Conservation (phyloP, 2,113 vertebrate genomes). For the Cichladusa arquata region DNA sequence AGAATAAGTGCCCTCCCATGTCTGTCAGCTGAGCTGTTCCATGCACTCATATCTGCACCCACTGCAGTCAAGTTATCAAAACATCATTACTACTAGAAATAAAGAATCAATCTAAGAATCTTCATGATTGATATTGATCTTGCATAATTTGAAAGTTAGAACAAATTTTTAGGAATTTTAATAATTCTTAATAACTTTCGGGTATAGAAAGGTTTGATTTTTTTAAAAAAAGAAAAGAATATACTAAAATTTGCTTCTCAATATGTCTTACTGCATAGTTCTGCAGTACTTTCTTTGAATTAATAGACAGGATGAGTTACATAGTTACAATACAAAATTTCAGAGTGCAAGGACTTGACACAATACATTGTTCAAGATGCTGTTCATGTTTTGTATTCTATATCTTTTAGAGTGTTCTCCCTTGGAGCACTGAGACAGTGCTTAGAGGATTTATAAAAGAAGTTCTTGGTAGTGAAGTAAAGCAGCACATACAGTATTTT, state of each 20-base stretch:
- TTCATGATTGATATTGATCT: neutral
- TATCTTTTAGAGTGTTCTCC: neutral
- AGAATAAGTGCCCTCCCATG: neutral
- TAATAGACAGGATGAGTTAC: neutral
- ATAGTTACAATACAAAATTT: neutral
- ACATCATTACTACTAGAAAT: neutral
- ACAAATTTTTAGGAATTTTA: neutral
- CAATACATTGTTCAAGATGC: neutral
- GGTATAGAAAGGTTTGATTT: neutral
- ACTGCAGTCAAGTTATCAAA: neutral
- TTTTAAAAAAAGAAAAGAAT: neutral
- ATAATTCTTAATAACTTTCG: neutral
- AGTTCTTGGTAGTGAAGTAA: neutral
- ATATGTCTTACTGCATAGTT: neutral
- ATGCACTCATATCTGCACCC: neutral
- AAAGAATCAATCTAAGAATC: neutral
- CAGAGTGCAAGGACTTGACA: neutral
- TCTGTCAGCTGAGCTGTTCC: neutral
- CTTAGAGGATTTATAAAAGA: neutral
- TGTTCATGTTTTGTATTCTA: neutral
- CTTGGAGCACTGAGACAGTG: neutral
- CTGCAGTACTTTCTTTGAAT: neutral
- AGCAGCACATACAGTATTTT: neutral
- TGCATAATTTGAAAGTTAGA: neutral
- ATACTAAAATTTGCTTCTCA: neutral